These are phyloP conservation scores for Tursiops truncatus DNA, from an alignment of 2,113 vertebrate species.

Conservation along the genomic window DNA sequence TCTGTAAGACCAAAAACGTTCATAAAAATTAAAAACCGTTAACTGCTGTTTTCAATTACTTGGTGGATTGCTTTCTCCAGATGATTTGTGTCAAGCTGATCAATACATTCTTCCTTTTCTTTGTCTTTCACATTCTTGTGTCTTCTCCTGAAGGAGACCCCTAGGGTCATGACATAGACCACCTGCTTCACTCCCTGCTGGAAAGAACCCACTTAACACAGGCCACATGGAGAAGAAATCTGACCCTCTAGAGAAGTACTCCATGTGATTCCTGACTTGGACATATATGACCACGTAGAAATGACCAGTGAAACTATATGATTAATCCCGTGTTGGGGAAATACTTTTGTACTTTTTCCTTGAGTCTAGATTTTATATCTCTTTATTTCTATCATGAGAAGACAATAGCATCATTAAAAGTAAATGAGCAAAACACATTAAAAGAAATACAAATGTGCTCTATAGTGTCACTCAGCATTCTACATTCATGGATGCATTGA, in stretches of 20 bases:
- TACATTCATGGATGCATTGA: background rate
- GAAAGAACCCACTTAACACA: background rate
- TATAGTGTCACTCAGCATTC: background rate
- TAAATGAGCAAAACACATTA: background rate
- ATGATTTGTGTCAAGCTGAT: conserved; percentile 2
- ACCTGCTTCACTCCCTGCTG: background rate
- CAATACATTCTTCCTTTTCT: background rate
- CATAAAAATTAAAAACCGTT: background rate
- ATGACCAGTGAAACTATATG: background rate
- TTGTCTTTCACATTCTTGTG: background rate
- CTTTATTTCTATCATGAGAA: background rate
- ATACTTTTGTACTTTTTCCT: background rate
- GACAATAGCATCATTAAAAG: background rate
- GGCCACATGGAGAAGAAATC: background rate
- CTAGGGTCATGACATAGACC: background rate
- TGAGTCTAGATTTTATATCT: background rate
- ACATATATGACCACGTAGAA: background rate
- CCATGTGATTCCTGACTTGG: background rate
- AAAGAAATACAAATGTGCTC: background rate
- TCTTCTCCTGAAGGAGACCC: background rate
- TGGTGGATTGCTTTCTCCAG: background rate
- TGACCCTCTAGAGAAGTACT: background rate
- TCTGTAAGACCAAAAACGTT: background rate
- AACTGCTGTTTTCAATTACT: background rate
- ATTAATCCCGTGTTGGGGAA: background rate